Evolutionary conservation across 1,140 invertebrate genomes (phyloP).

Genomic region (Goniozus legneri): DNA sequence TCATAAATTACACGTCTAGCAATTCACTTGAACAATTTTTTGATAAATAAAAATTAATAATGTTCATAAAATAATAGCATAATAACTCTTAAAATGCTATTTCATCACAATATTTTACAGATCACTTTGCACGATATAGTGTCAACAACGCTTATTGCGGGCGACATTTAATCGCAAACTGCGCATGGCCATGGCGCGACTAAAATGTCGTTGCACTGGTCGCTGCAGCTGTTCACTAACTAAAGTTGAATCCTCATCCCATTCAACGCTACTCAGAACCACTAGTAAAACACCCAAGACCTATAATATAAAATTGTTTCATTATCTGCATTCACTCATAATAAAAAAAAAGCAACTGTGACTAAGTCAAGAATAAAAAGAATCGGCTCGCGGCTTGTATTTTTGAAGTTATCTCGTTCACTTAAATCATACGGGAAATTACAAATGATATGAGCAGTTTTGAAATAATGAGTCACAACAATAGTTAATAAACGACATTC

Average conservation of each 20-base stretch:
- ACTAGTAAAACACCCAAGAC: constrained; percentile 76
- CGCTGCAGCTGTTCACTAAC: constrained; percentile 62
- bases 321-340: not conserved
- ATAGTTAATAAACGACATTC: too few relatives aligned
- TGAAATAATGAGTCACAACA: too few relatives aligned
- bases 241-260: constrained; percentile 56
- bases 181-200: constrained; percentile 81
- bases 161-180: constrained; percentile 63
- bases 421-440: too few relatives aligned
- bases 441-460: too few relatives aligned
- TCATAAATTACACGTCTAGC: constrained; percentile 36
- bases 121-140: constrained; percentile 1
- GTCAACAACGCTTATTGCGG: constrained; percentile 51
- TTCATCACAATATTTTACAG: constrained; percentile 17
- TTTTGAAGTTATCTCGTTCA: too few relatives aligned
- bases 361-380: too few relatives aligned
- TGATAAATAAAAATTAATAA: constrained; percentile 42
- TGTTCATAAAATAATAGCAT: constrained; percentile 34
- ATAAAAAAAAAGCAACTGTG: too few relatives aligned
- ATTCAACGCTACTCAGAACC: constrained; percentile 66
- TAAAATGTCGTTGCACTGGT: constrained; percentile 73
- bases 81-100: constrained; percentile 29
- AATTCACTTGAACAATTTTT: constrained; percentile 34
- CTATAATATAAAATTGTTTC: constrained; percentile 45
- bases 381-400: too few relatives aligned